Conservation (phyloP, 1,140 invertebrate species). For the Hermetia illucens region DNA sequence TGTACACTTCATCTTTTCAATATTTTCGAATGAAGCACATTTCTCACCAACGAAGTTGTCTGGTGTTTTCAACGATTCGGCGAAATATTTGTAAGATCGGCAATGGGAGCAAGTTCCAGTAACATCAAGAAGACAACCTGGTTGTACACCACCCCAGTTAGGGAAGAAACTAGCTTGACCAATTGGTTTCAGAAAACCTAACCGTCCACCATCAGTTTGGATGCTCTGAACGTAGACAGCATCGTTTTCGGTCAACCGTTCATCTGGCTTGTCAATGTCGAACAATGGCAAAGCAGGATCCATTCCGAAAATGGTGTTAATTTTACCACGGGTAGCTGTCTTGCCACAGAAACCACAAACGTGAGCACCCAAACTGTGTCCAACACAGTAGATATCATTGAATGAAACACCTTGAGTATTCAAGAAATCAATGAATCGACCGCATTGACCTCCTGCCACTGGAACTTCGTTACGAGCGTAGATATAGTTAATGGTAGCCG, state of each 20-base stretch:
- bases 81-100: conserved; percentile 25
- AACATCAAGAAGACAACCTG: conserved; percentile 30
- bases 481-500: conserved; percentile 34
- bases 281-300: conserved; percentile 23
- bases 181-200: conserved; percentile 32
- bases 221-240: conserved; percentile 47
- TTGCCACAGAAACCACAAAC: conserved; percentile 26
- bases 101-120: conserved; percentile 26
- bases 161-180: conserved; percentile 43
- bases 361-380: conserved; percentile 29
- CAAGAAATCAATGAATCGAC: conserved; percentile 11
- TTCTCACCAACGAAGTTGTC: conserved; percentile 5
- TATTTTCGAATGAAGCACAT: background rate
- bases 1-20: conserved; percentile 1
- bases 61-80: conserved; percentile 16
- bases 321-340: conserved; percentile 10
- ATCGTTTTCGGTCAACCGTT: conserved; percentile 37
- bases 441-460: conserved; percentile 6
- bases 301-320: conserved; percentile 23
- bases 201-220: conserved; percentile 42
- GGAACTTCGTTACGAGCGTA: conserved; percentile 25
- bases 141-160: conserved; percentile 30
- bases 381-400: conserved; percentile 9
- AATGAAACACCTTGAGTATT: conserved; percentile 7
- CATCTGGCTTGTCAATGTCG: conserved; percentile 3